Percentiles rank a stretch among this genome's conserved stretches.
These are phyloP conservation scores for Grammomys dolichurus DNA, from an alignment of 2,113 vertebrate genomes.

Conservation along the genomic window DNA sequence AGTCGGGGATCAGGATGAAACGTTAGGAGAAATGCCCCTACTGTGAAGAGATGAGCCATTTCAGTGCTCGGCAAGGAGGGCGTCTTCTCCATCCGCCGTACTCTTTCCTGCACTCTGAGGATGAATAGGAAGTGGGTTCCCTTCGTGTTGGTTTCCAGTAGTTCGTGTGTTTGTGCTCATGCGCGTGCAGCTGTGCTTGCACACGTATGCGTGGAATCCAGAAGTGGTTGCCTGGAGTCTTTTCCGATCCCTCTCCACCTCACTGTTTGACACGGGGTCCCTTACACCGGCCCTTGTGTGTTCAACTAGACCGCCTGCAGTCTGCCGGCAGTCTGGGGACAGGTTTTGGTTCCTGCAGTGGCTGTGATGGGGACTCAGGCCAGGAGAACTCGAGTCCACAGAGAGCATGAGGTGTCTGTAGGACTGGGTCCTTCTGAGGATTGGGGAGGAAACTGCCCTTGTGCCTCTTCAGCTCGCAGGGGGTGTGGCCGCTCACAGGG, in stretches of 20 bases:
- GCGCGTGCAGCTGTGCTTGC: background rate
- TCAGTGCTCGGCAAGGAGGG: background rate
- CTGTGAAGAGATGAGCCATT: rapidly evolving
- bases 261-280: background rate
- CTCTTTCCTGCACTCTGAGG: background rate
- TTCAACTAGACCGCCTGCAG: background rate
- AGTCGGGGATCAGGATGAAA: rapidly evolving
- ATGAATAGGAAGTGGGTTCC: background rate
- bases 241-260: background rate
- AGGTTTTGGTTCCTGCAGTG: background rate
- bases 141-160: background rate
- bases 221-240: background rate
- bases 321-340: background rate
- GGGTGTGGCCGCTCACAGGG: background rate
- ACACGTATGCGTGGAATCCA: background rate
- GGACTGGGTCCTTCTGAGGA: background rate
- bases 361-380: background rate
- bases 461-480: background rate
- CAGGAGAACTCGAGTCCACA: too few species aligned
- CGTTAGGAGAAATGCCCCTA: background rate
- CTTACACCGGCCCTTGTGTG: background rate
- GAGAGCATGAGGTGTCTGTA: rapidly evolving
- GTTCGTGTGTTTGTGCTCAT: background rate
- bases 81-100: rapidly evolving
- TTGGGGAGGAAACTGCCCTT: rapidly evolving